Conservation (phyloP, 2,797 vertebrate genomes). For the Brotula barbata region DNA sequence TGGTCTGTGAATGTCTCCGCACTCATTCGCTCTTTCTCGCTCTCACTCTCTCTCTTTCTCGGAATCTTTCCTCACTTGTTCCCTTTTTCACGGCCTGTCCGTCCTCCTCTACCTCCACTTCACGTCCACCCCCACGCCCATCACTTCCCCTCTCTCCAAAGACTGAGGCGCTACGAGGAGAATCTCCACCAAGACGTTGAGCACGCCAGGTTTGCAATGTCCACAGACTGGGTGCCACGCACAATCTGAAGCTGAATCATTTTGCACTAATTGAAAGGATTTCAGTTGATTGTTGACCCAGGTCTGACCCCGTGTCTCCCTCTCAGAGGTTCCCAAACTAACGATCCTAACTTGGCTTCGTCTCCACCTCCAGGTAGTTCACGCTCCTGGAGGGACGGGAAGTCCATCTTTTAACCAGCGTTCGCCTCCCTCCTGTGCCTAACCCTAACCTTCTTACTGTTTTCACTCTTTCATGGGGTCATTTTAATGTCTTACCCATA, state of each 20-base stretch:
- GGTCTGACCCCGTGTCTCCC: slow-evolving; percentile 7
- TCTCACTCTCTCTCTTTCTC: slow-evolving; percentile 71
- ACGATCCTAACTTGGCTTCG: slow-evolving; percentile 42
- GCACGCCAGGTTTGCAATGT: slow-evolving; percentile 88
- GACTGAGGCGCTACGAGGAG: slow-evolving; percentile 90
- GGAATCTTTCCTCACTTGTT: slow-evolving; percentile 74
- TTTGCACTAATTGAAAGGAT: slow-evolving; percentile 29
- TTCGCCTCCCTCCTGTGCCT: not conserved
- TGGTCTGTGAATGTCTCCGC: slow-evolving; percentile 20
- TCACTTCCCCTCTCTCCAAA: slow-evolving; percentile 63
- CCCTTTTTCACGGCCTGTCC: slow-evolving; percentile 66
- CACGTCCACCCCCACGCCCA: slow-evolving; percentile 60
- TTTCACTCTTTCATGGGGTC: slow-evolving; percentile 42
- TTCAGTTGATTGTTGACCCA: slow-evolving; percentile 28
- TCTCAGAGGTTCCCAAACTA: slow-evolving; percentile 1
- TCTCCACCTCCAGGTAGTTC: slow-evolving; percentile 51
- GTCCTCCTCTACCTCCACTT: slow-evolving; percentile 75
- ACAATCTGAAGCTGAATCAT: slow-evolving; percentile 33
- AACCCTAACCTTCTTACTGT: not conserved
- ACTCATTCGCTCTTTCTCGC: slow-evolving; percentile 33
- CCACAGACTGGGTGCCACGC: slow-evolving; percentile 39
- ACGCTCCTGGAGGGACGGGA: slow-evolving; percentile 30
- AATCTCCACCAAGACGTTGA: slow-evolving; percentile 86
- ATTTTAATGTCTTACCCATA: not conserved
- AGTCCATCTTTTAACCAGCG: slow-evolving; percentile 31